A percentile compares a stretch with the other conserved stretches of the same genome.
Conservation (phyloP, 2,113 vertebrate species). For the Antechinus flavipes region DNA sequence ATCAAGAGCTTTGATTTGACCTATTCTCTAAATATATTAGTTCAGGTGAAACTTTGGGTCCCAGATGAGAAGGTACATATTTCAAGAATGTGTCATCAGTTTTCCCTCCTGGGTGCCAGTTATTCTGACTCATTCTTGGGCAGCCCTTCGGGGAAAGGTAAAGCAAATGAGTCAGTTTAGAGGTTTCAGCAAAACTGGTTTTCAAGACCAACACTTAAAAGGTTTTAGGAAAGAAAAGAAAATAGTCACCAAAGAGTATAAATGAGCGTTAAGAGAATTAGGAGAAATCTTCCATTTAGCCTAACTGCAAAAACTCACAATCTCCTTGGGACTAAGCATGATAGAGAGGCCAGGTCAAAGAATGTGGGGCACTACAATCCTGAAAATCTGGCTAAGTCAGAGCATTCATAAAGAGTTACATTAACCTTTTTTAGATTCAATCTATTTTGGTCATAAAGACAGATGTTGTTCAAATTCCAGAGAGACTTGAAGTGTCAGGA, state of each 20-base stretch:
- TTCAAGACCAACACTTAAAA: background rate
- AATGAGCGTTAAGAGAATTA: background rate
- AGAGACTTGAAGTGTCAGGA: background rate
- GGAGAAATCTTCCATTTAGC: background rate
- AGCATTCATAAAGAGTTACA: background rate
- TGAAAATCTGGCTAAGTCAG: background rate
- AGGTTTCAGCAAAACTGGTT: background rate
- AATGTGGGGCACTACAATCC: background rate
- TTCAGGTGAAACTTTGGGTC: background rate
- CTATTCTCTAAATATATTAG: background rate
- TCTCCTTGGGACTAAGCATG: background rate
- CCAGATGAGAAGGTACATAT: background rate
- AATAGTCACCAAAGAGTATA: background rate
- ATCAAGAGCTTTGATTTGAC: background rate
- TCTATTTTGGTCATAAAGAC: background rate
- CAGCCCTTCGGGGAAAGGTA: background rate
- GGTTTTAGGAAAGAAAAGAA: constrained; percentile 3
- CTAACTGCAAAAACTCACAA: background rate
- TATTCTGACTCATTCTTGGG: background rate
- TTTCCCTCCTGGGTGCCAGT: background rate
- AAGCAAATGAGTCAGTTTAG: constrained; percentile 8
- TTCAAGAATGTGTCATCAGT: background rate
- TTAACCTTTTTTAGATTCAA: background rate
- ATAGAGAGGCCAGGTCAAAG: background rate
- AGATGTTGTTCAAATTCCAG: background rate